Evolutionary conservation across 2,888 invertebrate genomes (phyloP).

Genomic region (Sarcophaga carnaria): DNA sequence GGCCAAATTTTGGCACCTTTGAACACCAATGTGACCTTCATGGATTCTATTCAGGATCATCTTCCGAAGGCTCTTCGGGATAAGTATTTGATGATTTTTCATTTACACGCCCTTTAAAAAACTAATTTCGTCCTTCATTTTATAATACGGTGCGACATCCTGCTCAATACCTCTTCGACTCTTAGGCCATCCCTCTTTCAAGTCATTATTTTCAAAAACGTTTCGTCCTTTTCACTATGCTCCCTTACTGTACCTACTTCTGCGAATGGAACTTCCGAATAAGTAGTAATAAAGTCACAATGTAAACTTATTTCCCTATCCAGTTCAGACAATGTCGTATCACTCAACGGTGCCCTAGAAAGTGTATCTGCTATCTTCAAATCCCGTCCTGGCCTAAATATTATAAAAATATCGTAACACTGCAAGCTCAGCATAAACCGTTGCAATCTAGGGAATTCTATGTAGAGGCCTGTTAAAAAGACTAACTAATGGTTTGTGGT

Average conservation of each 20-base stretch:
- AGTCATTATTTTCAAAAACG: conserved; percentile 43
- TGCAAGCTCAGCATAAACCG: conserved; percentile 48
- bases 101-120: conserved; percentile 56
- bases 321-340: conserved; percentile 51
- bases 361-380: conserved; percentile 79
- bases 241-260: conserved; percentile 21
- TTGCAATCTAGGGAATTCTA: conserved; percentile 31
- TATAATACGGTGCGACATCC: conserved; percentile 44
- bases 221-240: neutral
- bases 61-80: conserved; percentile 21
- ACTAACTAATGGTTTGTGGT: too few species aligned
- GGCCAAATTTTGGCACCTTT: conserved; percentile 53
- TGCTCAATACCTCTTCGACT: neutral
- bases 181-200: neutral
- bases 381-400: conserved; percentile 65
- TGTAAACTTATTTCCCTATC: conserved; percentile 63
- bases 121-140: conserved; percentile 57
- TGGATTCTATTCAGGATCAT: conserved; percentile 37
- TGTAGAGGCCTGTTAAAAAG: conserved; percentile 28
- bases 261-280: conserved; percentile 48
- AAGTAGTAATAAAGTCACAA: conserved; percentile 62
- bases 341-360: conserved; percentile 80
- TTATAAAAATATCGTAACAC: conserved; percentile 57
- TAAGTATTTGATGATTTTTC: conserved; percentile 38
- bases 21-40: conserved; percentile 58